phyloP scores from a whole-genome alignment of 2,797 vertebrate species.

The Danionella dracula region DNA sequence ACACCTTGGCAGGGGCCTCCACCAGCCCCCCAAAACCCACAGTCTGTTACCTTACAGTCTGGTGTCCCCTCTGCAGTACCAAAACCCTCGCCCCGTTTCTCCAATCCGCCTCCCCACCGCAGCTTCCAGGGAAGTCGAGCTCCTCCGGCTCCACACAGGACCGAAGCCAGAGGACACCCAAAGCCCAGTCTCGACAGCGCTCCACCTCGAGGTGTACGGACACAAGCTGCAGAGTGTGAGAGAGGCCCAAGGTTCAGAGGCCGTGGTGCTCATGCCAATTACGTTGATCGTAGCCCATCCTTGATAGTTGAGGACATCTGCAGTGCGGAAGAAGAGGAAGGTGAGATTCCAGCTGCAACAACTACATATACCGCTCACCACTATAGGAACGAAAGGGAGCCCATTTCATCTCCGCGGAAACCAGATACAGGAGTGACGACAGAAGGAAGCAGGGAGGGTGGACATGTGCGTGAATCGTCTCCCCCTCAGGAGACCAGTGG shows the following conservation, averaged over 20 bases:
- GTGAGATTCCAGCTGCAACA: conserved; percentile 6
- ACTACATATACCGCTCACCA: conserved; percentile 46
- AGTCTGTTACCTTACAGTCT: conserved; percentile 35
- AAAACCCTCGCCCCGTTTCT: conserved; percentile 57
- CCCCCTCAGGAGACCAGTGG: conserved; percentile 78
- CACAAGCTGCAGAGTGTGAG: conserved; percentile 42
- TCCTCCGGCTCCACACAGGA: conserved; percentile 8
- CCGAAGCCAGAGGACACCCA: conserved; percentile 30
- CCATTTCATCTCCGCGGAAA: conserved; percentile 55
- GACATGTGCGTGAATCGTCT: conserved; percentile 52
- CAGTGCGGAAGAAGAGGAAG: conserved; percentile 43
- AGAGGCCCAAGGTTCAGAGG: conserved; percentile 40
- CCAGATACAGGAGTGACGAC: conserved; percentile 55
- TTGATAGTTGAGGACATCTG: conserved; percentile 55
- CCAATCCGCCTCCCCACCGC: conserved; percentile 43
- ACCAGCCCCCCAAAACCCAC: conserved; percentile 40
- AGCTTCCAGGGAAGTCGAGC: conserved; percentile 54
- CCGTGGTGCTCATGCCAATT: conserved; percentile 47
- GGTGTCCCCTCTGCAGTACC: conserved; percentile 55
- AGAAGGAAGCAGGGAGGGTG: not conserved
- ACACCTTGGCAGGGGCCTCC: conserved; percentile 48
- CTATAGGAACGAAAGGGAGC: conserved; percentile 45
- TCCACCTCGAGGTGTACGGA: not conserved
- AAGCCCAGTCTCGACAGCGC: conserved; percentile 12
- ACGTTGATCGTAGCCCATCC: conserved; percentile 51